These are phyloP conservation scores for Lamprologus tigripictilis DNA, from an alignment of 2,113 vertebrate species.

Conservation along the genomic window DNA sequence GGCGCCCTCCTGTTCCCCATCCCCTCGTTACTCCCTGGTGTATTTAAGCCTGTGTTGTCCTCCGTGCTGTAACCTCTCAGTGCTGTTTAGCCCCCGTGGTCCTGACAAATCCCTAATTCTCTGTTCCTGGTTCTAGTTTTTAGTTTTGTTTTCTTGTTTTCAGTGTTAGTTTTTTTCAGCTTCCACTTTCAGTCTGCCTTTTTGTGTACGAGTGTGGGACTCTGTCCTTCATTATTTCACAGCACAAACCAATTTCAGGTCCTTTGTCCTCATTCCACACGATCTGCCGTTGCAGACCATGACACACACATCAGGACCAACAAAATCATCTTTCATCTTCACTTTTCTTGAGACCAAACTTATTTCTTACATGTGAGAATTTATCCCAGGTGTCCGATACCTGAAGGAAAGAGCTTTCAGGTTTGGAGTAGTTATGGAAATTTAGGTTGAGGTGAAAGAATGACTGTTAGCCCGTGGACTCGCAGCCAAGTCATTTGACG, in stretches of 20 bases:
- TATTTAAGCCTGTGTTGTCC: background rate
- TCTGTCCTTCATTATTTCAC: background rate
- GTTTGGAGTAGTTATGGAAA: accelerated
- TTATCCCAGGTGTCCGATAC: background rate
- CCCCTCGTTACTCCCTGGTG: background rate
- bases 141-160: background rate
- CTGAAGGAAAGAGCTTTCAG: background rate
- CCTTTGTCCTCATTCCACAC: background rate
- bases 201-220: background rate
- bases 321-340: background rate
- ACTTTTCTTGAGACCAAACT: background rate
- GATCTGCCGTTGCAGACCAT: background rate
- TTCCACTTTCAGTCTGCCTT: background rate
- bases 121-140: background rate
- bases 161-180: background rate
- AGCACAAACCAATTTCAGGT: background rate
- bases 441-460: accelerated
- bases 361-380: background rate
- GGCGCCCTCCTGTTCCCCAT: background rate
- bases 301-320: background rate
- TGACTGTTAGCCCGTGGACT: accelerated
- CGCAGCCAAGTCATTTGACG: background rate
- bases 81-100: accelerated
- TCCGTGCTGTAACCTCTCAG: accelerated
- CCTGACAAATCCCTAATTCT: accelerated